phyloP scores from a whole-genome alignment of 1,140 invertebrate genomes.

The Dufourea novaeangliae region DNA sequence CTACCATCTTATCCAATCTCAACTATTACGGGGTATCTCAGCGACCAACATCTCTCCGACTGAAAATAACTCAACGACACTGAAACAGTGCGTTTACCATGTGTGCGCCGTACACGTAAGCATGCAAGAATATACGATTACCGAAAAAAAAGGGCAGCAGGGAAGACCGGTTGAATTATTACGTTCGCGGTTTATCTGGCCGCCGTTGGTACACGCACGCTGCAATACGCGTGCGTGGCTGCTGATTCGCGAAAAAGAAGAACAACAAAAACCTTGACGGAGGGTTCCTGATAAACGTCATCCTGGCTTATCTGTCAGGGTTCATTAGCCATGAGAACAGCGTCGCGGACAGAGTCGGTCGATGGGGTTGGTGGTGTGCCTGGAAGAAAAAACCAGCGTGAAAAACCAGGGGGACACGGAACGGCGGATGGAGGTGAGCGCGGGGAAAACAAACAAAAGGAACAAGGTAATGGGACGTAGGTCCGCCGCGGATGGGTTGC shows the following conservation, averaged over 20 bases:
- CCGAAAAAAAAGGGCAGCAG: neutral
- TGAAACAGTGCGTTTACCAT: neutral
- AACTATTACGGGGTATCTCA: no score
- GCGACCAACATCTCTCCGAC: neutral
- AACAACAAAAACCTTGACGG: neutral
- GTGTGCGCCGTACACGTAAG: neutral
- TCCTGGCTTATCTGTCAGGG: constrained; percentile 28
- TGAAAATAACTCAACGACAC: neutral
- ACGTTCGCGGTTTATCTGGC: constrained; percentile 1
- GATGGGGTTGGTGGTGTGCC: neutral
- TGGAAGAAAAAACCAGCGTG: constrained; percentile 15
- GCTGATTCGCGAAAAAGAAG: constrained; percentile 22
- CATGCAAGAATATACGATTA: neutral
- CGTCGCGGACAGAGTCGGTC: neutral
- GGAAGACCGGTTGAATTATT: neutral
- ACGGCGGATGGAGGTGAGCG: neutral
- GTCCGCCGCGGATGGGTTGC: neutral
- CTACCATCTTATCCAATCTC: no score
- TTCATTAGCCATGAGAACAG: constrained; percentile 35
- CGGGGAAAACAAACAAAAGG: constrained; percentile 31
- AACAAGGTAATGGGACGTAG: constrained; percentile 7
- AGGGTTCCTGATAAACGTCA: constrained; percentile 31
- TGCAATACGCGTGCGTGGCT: neutral
- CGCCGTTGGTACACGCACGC: neutral
- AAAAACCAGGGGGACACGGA: constrained; percentile 25